Base-by-base conservation (phyloP, 2,888 invertebrate species). In the Autographa pulchrina region DNA sequence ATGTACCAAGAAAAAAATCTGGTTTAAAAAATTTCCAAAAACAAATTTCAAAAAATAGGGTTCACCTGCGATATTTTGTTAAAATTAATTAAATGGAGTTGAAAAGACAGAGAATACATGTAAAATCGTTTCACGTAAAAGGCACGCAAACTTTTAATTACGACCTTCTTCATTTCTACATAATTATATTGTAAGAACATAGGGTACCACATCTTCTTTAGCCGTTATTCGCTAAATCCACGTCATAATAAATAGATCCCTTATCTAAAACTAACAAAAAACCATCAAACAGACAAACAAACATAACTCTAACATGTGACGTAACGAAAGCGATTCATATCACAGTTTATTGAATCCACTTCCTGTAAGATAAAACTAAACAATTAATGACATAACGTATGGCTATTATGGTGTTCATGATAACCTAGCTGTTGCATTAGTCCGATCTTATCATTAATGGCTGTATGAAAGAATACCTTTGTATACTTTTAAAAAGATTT, bases 351-450 rank as follows among this genome's bases (percentile, higher is more conserved):
- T 81, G 67, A 78, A 81, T 78, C 54, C 9, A 74, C 75, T 78
- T 81, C 81, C 81, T 67, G 54, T 60, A 31, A 9, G 83, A 82
- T 82, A 80, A n/a, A 48, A 74, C 77, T 70, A 20, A 60, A 54
- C 65, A 60, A 61, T 31, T 1, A 31, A 14, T 80, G 81, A 70
- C 68, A 72, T 81, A 74, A 74, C 59, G n/a, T 56, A 48, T 60
- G 63, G 43, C 35, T 43, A 54, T 72, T 64, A 75, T 25, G 80
- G 67, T 7, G 18, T 67, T 58, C 70, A 66, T 63, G 78, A 78
- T 72, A 70, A 9, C 59, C 20, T 31, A 25, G 9, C 1, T 20
- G 52, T 76, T 79, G 56, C 77, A 56, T 52, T 71, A 80, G n/a
- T 54, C 59, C 11, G 32, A 62, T 35, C 38, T 61, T 54, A 56